phyloP scores from a whole-genome alignment of 2,888 invertebrate genomes.

The Atethmia centrago region DNA sequence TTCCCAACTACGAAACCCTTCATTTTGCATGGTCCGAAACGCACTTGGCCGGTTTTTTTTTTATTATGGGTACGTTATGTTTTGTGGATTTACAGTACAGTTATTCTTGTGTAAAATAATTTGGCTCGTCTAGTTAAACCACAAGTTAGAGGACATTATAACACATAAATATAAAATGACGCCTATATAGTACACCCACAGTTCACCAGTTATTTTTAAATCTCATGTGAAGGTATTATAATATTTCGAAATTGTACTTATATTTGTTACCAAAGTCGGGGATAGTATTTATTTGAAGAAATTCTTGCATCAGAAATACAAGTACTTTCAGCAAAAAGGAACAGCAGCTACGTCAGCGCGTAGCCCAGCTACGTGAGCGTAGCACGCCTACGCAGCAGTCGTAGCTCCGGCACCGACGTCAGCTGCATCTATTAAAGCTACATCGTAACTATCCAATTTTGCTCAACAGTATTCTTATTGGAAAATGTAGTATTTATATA shows the following conservation, averaged over 20 bases:
- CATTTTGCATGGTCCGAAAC: no score
- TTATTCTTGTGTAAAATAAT: not conserved
- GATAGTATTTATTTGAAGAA: not conserved
- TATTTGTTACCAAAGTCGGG: not conserved
- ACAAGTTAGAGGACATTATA: not conserved
- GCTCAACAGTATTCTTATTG: not conserved
- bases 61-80: not conserved
- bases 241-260: not conserved
- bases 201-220: not conserved
- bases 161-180: not conserved
- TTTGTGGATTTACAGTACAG: not conserved
- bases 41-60: no score
- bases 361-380: constrained; percentile 30
- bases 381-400: constrained; percentile 34
- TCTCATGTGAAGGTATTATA: not conserved
- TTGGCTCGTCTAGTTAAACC: not conserved
- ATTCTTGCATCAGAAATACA: not conserved
- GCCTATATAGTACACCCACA: not conserved
- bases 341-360: not conserved
- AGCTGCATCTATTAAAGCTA: not conserved
- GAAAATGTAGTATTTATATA: constrained; percentile 1
- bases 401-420: constrained; percentile 6
- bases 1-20: no score
- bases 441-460: not conserved
- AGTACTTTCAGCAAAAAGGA: not conserved